A percentile compares a stretch with the other conserved stretches of the same genome.
Conservation (phyloP, 2,888 invertebrate species). For the Mesorhabditis belari region DNA sequence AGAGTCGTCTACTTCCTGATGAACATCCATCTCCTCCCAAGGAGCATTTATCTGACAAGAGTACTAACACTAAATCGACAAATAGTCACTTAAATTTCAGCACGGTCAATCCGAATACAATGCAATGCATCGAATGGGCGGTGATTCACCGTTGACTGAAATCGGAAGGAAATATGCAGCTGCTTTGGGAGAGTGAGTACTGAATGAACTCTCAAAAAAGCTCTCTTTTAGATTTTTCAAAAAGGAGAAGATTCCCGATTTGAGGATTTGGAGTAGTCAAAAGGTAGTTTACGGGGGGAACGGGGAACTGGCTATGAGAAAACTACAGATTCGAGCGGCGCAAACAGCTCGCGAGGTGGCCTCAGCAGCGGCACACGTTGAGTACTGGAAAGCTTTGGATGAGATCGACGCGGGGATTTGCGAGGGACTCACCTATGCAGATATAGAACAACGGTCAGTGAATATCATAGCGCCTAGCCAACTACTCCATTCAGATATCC, state of each 20-base stretch:
- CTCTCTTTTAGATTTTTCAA: too few relatives aligned
- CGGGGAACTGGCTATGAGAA: too few relatives aligned
- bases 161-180: slow-evolving; percentile 61
- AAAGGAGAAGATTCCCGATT: slow-evolving; percentile 71
- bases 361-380: slow-evolving; percentile 68
- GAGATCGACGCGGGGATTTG: slow-evolving; percentile 77
- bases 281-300: slow-evolving; percentile 38
- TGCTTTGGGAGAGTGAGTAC: slow-evolving; percentile 22
- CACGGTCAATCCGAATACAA: slow-evolving; percentile 95
- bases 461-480: too few relatives aligned
- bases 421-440: slow-evolving; percentile 77
- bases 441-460: slow-evolving; percentile 67
- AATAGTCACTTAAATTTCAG: slow-evolving; percentile 56
- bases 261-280: slow-evolving; percentile 94
- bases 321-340: slow-evolving; percentile 75
- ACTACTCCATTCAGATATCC: slow-evolving; percentile 62
- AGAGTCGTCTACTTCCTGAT: slow-evolving; percentile 95
- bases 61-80: slow-evolving; percentile 57
- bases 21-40: slow-evolving; percentile 95
- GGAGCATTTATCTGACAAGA: slow-evolving; percentile 91
- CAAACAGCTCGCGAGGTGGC: slow-evolving; percentile 70
- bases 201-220: too few relatives aligned
- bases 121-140: slow-evolving; percentile 82
- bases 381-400: slow-evolving; percentile 91
- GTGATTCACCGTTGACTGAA: slow-evolving; percentile 79